Evolutionary conservation across 1,140 invertebrate genomes (phyloP), one percentile per base, ranked within the genome.

Genomic region (Reticulitermes speratus): DNA sequence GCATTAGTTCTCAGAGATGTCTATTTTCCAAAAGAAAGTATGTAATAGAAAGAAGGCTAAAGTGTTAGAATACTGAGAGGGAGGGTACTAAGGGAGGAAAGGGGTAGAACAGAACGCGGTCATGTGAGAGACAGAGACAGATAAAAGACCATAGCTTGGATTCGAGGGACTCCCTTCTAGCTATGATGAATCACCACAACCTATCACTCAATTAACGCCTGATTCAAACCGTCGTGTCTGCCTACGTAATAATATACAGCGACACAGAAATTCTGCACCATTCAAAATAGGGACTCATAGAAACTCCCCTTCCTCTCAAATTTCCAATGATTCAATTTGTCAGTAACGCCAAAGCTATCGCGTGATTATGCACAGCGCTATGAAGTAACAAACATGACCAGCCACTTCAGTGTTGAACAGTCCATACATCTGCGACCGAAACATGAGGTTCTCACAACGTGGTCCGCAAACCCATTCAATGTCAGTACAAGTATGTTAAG

Each of bases 121-220:
- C 52, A 21, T 21, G 19, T 55, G 19, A 55, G 19, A 55, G 14
- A 55, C 7, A 21, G 11, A 55, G 14, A 55, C 14, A 55, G 52
- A 55, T 19, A 21, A 55, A 16, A 55, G 52, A 55, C 52, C 5
- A 21, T 1, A 55, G 52, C 52, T 55, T 55, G 52, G 52, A 16
- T 55, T 55, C 52, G 52, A 55, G 52, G 52, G 52, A 55, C 16
- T 55, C 11, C 65, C 65, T 75, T 25, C 6, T 30, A 75, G 65
- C 65, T 25, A 30, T 75, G 65, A 75, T 75, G 65, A 75, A 75
- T 75, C 65, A 75, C 65, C 65, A 75, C 8, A 75, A 75, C 65
- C 65, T 25, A 75, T 75, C 65, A 75, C 65, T 75, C 65, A 75
- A 75, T 75, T 75, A 75, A 75, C 65, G 65, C 65, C n/a, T 75